These are phyloP conservation scores for Pristis pectinata DNA, from an alignment of 2,797 vertebrate species.

Conservation along the genomic window DNA sequence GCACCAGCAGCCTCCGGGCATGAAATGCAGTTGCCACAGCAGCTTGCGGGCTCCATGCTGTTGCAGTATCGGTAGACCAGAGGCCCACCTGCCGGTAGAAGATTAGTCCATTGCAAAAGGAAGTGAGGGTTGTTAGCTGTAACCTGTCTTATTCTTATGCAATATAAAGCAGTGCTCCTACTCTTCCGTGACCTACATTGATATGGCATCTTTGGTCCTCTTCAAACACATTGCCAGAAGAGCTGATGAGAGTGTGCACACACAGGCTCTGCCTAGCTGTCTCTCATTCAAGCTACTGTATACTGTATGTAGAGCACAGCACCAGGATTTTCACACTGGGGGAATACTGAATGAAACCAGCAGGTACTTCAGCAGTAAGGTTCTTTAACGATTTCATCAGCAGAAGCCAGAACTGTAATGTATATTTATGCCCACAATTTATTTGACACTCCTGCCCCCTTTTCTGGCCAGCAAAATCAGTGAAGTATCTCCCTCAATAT, in stretches of 20 bases:
- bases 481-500: background rate
- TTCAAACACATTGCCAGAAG: no score
- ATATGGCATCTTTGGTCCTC: no score
- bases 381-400: background rate
- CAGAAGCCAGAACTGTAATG: background rate
- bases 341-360: no score
- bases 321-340: background rate
- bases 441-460: background rate
- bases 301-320: background rate
- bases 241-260: no score
- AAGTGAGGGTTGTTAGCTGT: background rate
- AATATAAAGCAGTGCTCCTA: no score
- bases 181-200: no score
- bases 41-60: background rate
- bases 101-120: background rate
- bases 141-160: background rate
- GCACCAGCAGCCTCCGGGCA: background rate
- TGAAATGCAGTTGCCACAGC: background rate
- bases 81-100: background rate
- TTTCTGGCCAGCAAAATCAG: background rate
- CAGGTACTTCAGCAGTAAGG: background rate
- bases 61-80: background rate
- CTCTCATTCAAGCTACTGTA: no score
- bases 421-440: background rate
- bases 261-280: no score